phyloP scores from a whole-genome alignment of 2,797 vertebrate species.

The Anas capensis region DNA sequence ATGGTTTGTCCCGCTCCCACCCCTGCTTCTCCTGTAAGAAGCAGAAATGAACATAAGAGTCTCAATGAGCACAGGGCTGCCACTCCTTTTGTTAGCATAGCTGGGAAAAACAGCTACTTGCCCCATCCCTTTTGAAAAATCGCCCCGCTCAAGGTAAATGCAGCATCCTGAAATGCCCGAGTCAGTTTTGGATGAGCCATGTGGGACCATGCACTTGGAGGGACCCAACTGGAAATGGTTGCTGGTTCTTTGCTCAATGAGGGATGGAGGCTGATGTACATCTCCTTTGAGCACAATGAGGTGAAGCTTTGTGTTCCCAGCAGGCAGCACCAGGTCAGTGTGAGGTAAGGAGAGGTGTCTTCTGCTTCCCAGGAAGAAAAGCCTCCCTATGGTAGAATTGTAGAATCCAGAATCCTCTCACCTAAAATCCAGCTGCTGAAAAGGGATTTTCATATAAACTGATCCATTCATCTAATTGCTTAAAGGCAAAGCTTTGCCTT shows the following conservation, averaged over 20 bases:
- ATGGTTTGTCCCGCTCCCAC: neutral
- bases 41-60: neutral
- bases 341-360: neutral
- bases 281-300: rapidly evolving
- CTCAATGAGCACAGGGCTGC: rapidly evolving
- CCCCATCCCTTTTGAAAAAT: neutral
- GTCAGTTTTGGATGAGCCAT: rapidly evolving
- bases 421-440: neutral
- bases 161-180: neutral
- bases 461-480: neutral
- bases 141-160: neutral
- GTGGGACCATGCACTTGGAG: rapidly evolving
- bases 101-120: neutral
- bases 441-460: neutral
- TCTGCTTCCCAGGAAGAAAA: neutral
- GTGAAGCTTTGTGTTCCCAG: neutral
- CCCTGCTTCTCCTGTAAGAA: neutral
- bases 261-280: rapidly evolving
- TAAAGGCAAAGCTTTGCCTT: neutral
- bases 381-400: neutral
- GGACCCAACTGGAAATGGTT: rapidly evolving
- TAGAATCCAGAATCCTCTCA: no score
- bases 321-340: rapidly evolving
- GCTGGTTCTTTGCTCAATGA: neutral
- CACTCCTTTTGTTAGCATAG: neutral